These are phyloP conservation scores for Leuciscus waleckii DNA, from an alignment of 2,797 vertebrate species.

Conservation along the genomic window DNA sequence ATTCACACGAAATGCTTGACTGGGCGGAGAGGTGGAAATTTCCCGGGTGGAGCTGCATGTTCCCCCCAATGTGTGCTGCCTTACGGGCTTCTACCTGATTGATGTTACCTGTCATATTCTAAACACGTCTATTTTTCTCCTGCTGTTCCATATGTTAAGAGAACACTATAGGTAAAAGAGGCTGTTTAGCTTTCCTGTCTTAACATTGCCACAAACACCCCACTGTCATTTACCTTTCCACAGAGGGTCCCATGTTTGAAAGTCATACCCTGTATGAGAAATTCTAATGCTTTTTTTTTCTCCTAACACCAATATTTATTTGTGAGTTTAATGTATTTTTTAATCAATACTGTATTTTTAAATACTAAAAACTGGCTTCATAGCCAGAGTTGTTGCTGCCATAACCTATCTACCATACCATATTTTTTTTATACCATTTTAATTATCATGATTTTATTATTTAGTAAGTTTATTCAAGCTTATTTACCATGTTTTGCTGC, in stretches of 20 bases:
- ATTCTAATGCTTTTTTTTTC: background rate
- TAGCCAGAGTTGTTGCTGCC: background rate
- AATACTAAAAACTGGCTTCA: background rate
- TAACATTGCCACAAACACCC: conserved; percentile 17
- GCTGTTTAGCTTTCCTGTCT: conserved; percentile 58
- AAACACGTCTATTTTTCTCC: conserved; percentile 74
- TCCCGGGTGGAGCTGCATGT: conserved; percentile 56
- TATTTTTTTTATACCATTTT: background rate
- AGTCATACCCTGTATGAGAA: conserved; percentile 18
- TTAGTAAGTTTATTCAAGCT: background rate
- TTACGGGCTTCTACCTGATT: conserved; percentile 67
- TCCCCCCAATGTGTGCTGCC: conserved; percentile 64
- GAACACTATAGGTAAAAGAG: conserved; percentile 67
- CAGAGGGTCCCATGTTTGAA: conserved; percentile 41
- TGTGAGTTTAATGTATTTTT: background rate
- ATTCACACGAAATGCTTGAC: conserved; percentile 41
- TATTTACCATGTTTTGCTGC: conserved; percentile 21
- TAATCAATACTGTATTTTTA: background rate
- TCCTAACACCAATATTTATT: background rate
- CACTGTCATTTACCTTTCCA: conserved; percentile 56
- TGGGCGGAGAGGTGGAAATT: conserved; percentile 51
- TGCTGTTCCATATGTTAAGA: conserved; percentile 67
- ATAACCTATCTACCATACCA: background rate
- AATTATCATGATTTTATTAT: conserved; percentile 1
- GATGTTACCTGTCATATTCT: conserved; percentile 74